These are phyloP conservation scores for Caligus rogercresseyi DNA, from an alignment of 1,140 invertebrate species.

Conservation along the genomic window DNA sequence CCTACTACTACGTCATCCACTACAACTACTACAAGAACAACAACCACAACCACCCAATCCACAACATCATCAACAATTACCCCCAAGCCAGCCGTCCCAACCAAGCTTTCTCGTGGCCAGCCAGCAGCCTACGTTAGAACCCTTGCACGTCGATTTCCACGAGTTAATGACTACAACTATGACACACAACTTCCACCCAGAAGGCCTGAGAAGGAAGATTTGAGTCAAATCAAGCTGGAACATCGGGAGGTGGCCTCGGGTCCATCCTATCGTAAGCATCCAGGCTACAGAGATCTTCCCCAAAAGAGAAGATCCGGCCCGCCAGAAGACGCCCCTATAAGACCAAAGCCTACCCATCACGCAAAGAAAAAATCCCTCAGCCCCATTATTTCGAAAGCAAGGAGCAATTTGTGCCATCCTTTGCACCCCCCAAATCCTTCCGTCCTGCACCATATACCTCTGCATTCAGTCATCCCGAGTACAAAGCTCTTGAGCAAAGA, in stretches of 20 bases:
- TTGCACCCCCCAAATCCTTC: neutral
- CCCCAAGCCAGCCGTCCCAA: too few species aligned
- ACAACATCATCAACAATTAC: neutral
- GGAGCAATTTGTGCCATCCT: neutral
- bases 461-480: neutral
- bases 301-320: neutral
- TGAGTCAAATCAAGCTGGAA: neutral
- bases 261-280: neutral
- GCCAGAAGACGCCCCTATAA: neutral
- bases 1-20: neutral
- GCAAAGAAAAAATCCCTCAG: neutral
- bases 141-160: neutral
- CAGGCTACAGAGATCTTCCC: neutral
- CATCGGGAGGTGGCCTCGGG: neutral
- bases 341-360: neutral
- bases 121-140: too few species aligned
- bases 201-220: neutral
- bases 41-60: neutral
- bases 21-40: neutral
- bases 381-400: too few species aligned
- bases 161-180: neutral
- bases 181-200: too few species aligned
- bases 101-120: too few species aligned
- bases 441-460: neutral
- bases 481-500: neutral